phyloP scores from a whole-genome alignment of 1,140 invertebrate species.

The Cepaea nemoralis region DNA sequence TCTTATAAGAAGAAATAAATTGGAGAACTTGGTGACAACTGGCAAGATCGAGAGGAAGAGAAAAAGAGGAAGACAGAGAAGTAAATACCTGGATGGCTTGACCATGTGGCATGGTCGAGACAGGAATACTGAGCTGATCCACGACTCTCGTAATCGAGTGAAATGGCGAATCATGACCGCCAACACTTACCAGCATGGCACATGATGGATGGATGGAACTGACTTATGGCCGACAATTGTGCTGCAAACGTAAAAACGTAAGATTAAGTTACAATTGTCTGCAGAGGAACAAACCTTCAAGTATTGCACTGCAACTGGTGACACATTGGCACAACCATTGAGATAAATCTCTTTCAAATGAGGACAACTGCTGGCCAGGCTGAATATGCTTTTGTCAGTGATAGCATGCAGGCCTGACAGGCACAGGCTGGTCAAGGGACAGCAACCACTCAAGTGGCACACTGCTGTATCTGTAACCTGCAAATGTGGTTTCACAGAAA shows the following conservation, averaged over 20 bases:
- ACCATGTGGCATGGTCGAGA: too few relatives aligned
- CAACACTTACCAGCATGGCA: background rate
- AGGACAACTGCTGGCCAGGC: slow-evolving; percentile 65
- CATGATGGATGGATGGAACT: too few relatives aligned
- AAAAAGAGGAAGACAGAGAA: too few relatives aligned
- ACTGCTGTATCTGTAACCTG: slow-evolving; percentile 66
- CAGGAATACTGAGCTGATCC: too few relatives aligned
- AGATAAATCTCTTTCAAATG: slow-evolving; percentile 66
- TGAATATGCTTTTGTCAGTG: slow-evolving; percentile 68
- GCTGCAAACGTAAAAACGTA: too few relatives aligned
- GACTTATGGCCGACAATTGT: background rate
- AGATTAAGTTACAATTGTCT: background rate
- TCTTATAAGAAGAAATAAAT: too few relatives aligned
- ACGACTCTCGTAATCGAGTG: too few relatives aligned
- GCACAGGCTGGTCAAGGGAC: slow-evolving; percentile 56
- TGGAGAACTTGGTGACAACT: too few relatives aligned
- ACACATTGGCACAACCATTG: slow-evolving; percentile 65
- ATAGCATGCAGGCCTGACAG: slow-evolving; percentile 63
- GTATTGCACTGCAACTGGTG: slow-evolving; percentile 61
- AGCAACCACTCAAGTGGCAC: slow-evolving; percentile 58
- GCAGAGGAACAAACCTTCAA: slow-evolving; percentile 55
- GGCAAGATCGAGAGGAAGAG: too few relatives aligned
- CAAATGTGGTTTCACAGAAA: slow-evolving; percentile 2
- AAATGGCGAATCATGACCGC: too few relatives aligned
- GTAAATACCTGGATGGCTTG: too few relatives aligned